phyloP scores from a whole-genome alignment of 2,888 invertebrate species.

The Microctonus brassicae region DNA sequence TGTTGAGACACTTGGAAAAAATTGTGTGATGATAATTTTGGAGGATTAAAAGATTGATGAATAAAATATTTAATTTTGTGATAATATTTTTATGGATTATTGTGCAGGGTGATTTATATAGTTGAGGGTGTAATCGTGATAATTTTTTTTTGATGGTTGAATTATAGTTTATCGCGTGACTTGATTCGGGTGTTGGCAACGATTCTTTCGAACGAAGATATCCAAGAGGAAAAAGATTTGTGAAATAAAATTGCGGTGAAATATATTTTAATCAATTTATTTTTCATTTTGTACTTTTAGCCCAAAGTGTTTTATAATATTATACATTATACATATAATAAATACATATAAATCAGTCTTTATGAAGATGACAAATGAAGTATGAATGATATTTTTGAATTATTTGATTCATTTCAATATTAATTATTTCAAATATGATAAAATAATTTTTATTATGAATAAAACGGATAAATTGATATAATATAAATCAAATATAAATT shows the following conservation, averaged over 20 bases:
- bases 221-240: background rate
- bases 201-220: background rate
- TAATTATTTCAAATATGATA: too few relatives aligned
- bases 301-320: too few relatives aligned
- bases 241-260: background rate
- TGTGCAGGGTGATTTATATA: background rate
- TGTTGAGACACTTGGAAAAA: too few relatives aligned
- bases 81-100: background rate
- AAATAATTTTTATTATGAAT: too few relatives aligned
- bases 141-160: slow-evolving; percentile 16
- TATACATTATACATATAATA: too few relatives aligned
- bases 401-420: too few relatives aligned
- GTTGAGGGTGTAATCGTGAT: background rate
- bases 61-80: background rate
- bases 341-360: too few relatives aligned
- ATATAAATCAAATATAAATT: too few relatives aligned
- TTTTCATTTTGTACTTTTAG: background rate
- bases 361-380: too few relatives aligned
- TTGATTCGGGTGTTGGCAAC: background rate
- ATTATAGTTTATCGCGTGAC: slow-evolving; percentile 28
- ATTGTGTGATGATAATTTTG: too few relatives aligned
- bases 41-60: background rate
- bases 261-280: background rate
- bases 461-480: too few relatives aligned
- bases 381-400: too few relatives aligned